These are phyloP conservation scores for Oreochromis tanganicae DNA, from an alignment of 2,113 vertebrate species.

Conservation along the genomic window DNA sequence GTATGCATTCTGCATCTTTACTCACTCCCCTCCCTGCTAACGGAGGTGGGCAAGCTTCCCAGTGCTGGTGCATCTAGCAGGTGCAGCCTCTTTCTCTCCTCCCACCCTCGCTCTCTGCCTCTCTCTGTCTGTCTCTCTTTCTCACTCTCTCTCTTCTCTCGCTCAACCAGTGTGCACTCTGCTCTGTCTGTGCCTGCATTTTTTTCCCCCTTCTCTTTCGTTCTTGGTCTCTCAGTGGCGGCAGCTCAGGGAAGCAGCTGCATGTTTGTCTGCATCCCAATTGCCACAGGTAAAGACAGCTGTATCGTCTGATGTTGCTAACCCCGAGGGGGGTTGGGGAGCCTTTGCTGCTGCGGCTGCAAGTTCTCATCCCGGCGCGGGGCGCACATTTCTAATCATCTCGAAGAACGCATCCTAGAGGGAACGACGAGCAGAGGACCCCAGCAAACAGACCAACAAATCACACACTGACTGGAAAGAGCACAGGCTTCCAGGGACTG, in stretches of 20 bases:
- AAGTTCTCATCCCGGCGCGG: conserved; percentile 21
- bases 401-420: conserved; percentile 34
- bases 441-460: conserved; percentile 48
- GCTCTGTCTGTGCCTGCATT: conserved; percentile 32
- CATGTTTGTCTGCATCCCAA: conserved; percentile 28
- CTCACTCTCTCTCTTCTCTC: conserved; percentile 45
- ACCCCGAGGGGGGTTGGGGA: neutral
- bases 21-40: conserved; percentile 37
- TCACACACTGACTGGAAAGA: conserved; percentile 35
- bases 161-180: conserved; percentile 41
- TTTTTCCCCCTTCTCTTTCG: conserved; percentile 36
- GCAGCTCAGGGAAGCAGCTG: conserved; percentile 59
- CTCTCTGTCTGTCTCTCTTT: neutral
- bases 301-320: conserved; percentile 26
- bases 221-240: conserved; percentile 55
- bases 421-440: conserved; percentile 34
- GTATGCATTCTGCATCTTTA: conserved; percentile 48
- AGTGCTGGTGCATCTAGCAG: conserved; percentile 64
- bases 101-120: conserved; percentile 32
- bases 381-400: conserved; percentile 26
- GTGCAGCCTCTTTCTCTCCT: conserved; percentile 67
- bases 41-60: conserved; percentile 63
- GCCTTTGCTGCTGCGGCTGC: neutral
- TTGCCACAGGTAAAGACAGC: conserved; percentile 53
- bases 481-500: conserved; percentile 17